Evolutionary conservation across 2,113 vertebrate species (phyloP).

Genomic region (Ctenodactylus gundi): DNA sequence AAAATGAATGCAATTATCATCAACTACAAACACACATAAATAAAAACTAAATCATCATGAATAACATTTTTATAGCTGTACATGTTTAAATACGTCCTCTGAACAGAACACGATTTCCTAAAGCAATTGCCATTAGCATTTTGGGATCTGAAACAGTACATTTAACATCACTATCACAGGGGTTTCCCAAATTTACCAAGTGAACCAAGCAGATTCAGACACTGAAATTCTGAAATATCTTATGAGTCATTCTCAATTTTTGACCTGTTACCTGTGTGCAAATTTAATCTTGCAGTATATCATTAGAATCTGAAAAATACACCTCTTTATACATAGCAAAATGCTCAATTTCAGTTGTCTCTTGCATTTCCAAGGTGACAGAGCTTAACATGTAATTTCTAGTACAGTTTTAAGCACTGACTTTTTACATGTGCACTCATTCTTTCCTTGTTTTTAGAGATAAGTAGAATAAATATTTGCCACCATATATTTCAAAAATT

Average conservation of each 20-base stretch:
- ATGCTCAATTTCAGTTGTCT: background rate
- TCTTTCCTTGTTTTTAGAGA: background rate
- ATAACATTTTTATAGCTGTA: too few relatives aligned
- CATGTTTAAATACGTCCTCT: background rate
- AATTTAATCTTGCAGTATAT: background rate
- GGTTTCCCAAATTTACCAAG: background rate
- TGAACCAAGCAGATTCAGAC: background rate
- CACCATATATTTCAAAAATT: background rate
- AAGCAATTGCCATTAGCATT: background rate
- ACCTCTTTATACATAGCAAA: background rate
- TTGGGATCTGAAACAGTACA: background rate
- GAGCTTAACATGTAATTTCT: background rate
- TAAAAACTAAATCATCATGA: too few relatives aligned
- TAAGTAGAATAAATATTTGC: background rate
- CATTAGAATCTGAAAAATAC: background rate
- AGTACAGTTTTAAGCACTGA: background rate
- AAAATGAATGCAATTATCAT: too few relatives aligned
- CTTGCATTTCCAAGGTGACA: background rate
- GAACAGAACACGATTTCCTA: background rate
- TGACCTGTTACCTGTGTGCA: background rate
- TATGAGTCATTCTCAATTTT: background rate
- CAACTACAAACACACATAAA: too few relatives aligned
- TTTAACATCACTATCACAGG: background rate
- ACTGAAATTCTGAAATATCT: background rate
- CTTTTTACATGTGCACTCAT: background rate